Base-by-base conservation (phyloP, 1,140 invertebrate genomes). In the Rhyzopertha dominica region DNA sequence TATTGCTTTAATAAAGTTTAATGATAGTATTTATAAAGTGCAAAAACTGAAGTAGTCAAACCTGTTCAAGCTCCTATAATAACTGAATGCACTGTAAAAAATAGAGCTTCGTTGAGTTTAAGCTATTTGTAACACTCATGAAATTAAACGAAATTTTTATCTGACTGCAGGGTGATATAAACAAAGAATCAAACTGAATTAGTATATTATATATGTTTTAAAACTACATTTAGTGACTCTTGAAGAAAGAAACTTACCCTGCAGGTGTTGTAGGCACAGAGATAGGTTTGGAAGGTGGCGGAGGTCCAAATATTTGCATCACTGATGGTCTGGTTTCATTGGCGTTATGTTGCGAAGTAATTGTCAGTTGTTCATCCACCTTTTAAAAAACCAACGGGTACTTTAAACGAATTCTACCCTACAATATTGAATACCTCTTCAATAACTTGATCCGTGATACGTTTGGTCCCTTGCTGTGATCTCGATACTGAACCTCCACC, bases 361-460 rank as follows among this genome's bases (percentile, higher is more conserved):
- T 80, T 3, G 86, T 88, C 47, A 78, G 72, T 61, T 88, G 85
- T 56, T 89, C 86, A 51, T 88, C 86, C 0, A 87, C 61, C 59
- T 61, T 40, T 3, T 45, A 39, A 20, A 39, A 10, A 42, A 10
- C n/a, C n/a, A n/a, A n/a, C n/a, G n/a, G n/a, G n/a, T n/a, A n/a
- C n/a, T n/a, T n/a, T n/a, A n/a, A n/a, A n/a, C n/a, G 7, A 26
- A 8, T 26, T 26, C 24, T n/a, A 26, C 7, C n/a, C n/a, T n/a
- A n/a, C n/a, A 4, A 39, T 5, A 24, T 9, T 42, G 18, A 32
- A 5, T 43, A 59, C 82, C 62, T 89, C 86, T 61, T 88, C 85
- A 18, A 87, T 89, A 2, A 87, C 80, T 51, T 84, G 79, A 53
- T 82, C 77, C 0, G 82, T 77, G 12, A 89, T 83, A 51, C 79